Evolutionary conservation across 1,140 invertebrate genomes (phyloP).

Genomic region (Meloidogyne chitwoodi): DNA sequence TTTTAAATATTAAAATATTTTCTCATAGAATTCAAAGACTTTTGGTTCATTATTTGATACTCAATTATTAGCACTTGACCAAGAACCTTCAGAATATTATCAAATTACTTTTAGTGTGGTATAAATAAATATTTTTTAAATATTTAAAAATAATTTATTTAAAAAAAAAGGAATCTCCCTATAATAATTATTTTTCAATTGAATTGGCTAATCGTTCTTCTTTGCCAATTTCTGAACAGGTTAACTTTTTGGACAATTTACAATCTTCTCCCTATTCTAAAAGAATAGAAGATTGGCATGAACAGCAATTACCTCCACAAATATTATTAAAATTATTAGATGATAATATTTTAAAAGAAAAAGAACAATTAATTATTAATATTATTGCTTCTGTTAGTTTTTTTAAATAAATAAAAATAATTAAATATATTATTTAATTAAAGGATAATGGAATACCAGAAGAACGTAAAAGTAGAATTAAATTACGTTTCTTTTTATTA

Average conservation of each 20-base stretch:
- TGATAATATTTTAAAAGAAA: background rate
- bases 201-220: background rate
- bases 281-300: constrained; percentile 13
- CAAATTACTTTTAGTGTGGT: constrained; percentile 39
- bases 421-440: background rate
- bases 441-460: background rate
- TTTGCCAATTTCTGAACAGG: background rate
- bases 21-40: background rate
- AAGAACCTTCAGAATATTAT: constrained; percentile 42
- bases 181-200: constrained; percentile 4
- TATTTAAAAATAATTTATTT: background rate
- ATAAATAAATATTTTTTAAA: background rate
- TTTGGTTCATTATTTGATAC: constrained; percentile 40
- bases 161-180: constrained; percentile 1
- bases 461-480: background rate
- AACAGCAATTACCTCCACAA: constrained; percentile 3
- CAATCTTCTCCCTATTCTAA: background rate
- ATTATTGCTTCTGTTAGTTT: background rate
- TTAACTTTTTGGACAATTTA: background rate
- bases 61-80: constrained; percentile 42
- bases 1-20: too few relatives aligned
- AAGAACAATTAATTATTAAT: background rate
- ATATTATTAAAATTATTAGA: constrained; percentile 8
- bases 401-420: background rate
- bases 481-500: background rate